A percentile compares a stretch with the other conserved stretches of the same genome.
Evolutionary conservation across 2,888 invertebrate genomes (phyloP).

Genomic region (Drosophila mulleri): DNA sequence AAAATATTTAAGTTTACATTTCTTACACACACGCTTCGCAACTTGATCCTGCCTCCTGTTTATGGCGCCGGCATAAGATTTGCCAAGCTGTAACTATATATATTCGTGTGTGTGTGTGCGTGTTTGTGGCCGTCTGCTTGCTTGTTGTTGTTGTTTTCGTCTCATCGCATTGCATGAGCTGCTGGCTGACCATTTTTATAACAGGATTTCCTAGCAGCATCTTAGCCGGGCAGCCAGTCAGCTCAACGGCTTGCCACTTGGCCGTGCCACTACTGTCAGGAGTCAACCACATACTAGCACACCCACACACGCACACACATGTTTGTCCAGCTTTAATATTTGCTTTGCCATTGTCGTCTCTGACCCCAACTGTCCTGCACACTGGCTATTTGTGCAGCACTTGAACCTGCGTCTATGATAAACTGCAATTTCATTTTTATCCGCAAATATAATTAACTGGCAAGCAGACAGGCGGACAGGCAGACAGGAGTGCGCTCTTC

Average conservation of each 20-base stretch:
- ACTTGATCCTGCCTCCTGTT: conserved; percentile 38
- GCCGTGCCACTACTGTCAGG: conserved; percentile 32
- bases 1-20: conserved; percentile 82
- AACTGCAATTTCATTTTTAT: conserved; percentile 68
- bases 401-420: conserved; percentile 62
- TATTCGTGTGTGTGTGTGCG: neutral
- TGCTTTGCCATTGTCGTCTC: conserved; percentile 67
- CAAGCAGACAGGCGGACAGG: neutral
- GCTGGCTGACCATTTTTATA: conserved; percentile 72
- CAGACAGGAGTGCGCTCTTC: conserved; percentile 23
- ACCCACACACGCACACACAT: neutral
- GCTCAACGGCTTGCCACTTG: conserved; percentile 62
- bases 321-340: conserved; percentile 60
- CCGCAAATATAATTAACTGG: conserved; percentile 76
- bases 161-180: conserved; percentile 61
- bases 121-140: neutral
- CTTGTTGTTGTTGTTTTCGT: conserved; percentile 32
- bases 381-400: conserved; percentile 71
- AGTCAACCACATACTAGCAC: conserved; percentile 11
- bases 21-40: conserved; percentile 56
- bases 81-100: conserved; percentile 24
- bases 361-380: conserved; percentile 53
- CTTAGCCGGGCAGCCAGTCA: conserved; percentile 46
- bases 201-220: conserved; percentile 71
- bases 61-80: conserved; percentile 30